phyloP scores from a whole-genome alignment of 2,797 vertebrate genomes.

The Tamandua tetradactyla region DNA sequence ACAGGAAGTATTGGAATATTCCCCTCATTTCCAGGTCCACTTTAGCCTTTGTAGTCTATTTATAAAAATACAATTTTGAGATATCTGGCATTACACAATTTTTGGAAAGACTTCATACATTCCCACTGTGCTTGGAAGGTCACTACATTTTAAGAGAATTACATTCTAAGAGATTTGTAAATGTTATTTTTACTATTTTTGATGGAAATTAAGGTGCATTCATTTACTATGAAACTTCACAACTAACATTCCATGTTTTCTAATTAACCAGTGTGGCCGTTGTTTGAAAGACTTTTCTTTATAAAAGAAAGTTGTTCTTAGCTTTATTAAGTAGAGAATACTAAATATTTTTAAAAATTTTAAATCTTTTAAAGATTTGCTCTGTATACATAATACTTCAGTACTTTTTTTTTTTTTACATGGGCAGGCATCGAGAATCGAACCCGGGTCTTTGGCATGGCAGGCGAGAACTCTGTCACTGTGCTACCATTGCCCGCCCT shows the following conservation, averaged over 20 bases:
- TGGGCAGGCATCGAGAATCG: no score
- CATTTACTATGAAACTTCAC: not conserved
- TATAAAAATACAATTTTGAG: conserved; percentile 19
- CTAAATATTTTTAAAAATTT: not conserved
- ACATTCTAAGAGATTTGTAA: not conserved
- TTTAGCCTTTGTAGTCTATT: not conserved
- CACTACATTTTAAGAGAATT: not conserved
- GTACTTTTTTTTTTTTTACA: no score
- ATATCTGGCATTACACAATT: not conserved
- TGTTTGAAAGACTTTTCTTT: conserved; percentile 2
- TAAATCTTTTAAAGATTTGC: not conserved
- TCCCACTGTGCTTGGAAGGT: not conserved
- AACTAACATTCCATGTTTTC: conserved; percentile 8
- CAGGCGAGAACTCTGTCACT: no score
- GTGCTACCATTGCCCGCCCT: no score
- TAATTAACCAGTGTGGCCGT: not conserved
- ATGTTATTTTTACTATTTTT: not conserved
- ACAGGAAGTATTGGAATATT: not conserved
- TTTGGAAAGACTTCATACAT: not conserved
- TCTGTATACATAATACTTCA: not conserved
- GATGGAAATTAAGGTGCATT: not conserved
- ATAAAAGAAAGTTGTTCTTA: not conserved
- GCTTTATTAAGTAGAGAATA: not conserved
- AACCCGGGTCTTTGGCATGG: no score
- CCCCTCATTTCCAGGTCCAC: not conserved